phyloP scores from a whole-genome alignment of 2,797 vertebrate genomes.

The Delichon dasypus region DNA sequence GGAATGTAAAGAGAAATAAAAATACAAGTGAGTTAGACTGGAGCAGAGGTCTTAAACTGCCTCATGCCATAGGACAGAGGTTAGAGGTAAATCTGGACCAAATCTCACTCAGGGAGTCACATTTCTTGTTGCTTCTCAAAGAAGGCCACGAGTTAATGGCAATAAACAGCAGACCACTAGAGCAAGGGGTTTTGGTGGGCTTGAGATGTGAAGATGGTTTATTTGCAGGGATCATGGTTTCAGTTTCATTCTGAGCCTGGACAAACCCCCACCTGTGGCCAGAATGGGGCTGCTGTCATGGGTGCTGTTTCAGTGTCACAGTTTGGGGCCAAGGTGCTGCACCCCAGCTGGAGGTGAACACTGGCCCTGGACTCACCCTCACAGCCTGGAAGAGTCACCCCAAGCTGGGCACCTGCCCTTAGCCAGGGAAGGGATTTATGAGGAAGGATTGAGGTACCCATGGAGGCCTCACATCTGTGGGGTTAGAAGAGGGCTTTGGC shows the following conservation, averaged over 20 bases:
- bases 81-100: background rate
- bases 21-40: background rate
- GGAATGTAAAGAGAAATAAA: background rate
- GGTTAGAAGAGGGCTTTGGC: background rate
- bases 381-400: background rate
- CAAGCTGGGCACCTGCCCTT: accelerated
- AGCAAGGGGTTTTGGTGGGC: background rate
- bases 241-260: background rate
- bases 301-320: background rate
- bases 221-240: background rate
- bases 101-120: background rate
- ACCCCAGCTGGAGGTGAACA: background rate
- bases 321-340: background rate
- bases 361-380: background rate
- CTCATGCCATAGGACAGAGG: background rate
- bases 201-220: background rate
- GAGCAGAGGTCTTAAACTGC: background rate
- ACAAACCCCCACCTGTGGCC: background rate
- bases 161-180: background rate
- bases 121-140: background rate
- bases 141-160: background rate
- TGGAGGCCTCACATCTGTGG: background rate
- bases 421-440: background rate
- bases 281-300: background rate
- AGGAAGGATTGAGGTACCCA: background rate